Conservation (phyloP, 2,888 invertebrate genomes). For the Balanococcus diminutus region DNA sequence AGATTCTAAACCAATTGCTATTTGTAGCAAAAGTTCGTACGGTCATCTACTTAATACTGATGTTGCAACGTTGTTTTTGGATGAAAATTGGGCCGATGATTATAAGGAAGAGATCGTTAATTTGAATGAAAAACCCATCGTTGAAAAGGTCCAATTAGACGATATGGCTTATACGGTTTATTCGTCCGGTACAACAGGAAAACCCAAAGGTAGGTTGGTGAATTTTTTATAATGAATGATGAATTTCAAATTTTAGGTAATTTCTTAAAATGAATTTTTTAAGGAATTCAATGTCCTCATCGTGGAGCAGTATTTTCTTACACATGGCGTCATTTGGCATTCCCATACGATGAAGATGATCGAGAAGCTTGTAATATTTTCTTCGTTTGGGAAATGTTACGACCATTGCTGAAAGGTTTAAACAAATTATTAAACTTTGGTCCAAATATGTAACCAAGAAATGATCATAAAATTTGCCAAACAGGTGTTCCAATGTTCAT, state of each 20-base stretch:
- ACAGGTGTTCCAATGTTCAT: conserved; percentile 59
- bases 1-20: conserved; percentile 58
- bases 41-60: conserved; percentile 52
- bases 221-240: no score
- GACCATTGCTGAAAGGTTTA: conserved; percentile 59
- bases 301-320: conserved; percentile 58
- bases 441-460: neutral
- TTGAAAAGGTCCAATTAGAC: conserved; percentile 57
- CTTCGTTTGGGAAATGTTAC: conserved; percentile 60
- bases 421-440: neutral
- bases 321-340: conserved; percentile 59
- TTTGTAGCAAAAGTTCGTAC: conserved; percentile 58
- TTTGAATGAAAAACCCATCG: neutral
- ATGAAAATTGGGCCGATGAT: conserved; percentile 56
- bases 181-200: conserved; percentile 59
- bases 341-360: conserved; percentile 58
- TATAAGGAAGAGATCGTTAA: conserved; percentile 44
- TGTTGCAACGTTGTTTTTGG: conserved; percentile 55
- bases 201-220: conserved; percentile 60
- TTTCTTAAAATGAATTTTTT: neutral
- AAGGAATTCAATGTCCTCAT: conserved; percentile 59
- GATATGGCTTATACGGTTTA: conserved; percentile 59
- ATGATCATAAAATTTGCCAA: neutral
- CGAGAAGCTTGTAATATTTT: conserved; percentile 60
- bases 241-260: neutral